These are phyloP conservation scores for Tiliacea aurago DNA, from an alignment of 2,888 invertebrate species.

Conservation along the genomic window DNA sequence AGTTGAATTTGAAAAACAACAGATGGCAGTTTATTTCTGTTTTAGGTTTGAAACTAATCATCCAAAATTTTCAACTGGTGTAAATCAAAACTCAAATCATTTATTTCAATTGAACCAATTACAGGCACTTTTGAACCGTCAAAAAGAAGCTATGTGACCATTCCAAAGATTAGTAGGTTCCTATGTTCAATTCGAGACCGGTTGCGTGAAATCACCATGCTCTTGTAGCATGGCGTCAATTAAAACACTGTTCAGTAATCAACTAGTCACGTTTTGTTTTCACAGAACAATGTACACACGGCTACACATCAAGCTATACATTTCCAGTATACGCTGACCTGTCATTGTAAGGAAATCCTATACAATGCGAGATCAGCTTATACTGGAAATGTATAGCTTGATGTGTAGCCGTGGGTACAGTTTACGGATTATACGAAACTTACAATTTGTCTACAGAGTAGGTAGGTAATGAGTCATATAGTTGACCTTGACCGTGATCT, in stretches of 20 bases:
- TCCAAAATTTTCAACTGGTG: not conserved
- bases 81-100: not conserved
- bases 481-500: too few relatives aligned
- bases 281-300: too few relatives aligned
- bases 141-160: not conserved
- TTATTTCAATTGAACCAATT: not conserved
- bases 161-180: not conserved
- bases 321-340: too few relatives aligned
- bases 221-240: not conserved
- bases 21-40: slow-evolving; percentile 8
- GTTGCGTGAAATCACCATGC: not conserved
- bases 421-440: too few relatives aligned
- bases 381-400: too few relatives aligned
- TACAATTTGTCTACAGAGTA: too few relatives aligned
- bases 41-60: not conserved
- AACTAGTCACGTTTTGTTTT: not conserved
- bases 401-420: too few relatives aligned
- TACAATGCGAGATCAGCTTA: too few relatives aligned
- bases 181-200: not conserved
- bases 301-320: too few relatives aligned
- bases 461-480: too few relatives aligned
- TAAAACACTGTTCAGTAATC: not conserved
- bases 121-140: not conserved
- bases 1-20: not conserved
- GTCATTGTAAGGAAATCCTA: too few relatives aligned